A percentile compares a stretch with the other conserved stretches of the same genome.
Conservation (phyloP, 2,888 invertebrate genomes). For the Synergus itoensis region DNA sequence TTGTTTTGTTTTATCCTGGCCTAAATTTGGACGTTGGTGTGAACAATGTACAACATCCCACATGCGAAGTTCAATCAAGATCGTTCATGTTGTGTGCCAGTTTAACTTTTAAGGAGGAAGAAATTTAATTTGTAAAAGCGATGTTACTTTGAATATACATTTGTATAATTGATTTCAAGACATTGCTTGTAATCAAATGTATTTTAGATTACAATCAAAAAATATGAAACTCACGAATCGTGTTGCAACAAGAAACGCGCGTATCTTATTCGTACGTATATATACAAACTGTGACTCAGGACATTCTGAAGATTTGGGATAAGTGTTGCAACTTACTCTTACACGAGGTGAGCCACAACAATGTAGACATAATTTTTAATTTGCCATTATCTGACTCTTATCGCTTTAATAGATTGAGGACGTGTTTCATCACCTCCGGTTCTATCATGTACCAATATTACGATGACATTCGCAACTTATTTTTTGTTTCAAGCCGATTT, state of each 20-base stretch:
- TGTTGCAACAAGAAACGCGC: slow-evolving; percentile 32
- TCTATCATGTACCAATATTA: background rate
- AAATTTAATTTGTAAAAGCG: slow-evolving; percentile 40
- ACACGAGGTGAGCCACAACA: slow-evolving; percentile 3
- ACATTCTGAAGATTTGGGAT: slow-evolving; percentile 40
- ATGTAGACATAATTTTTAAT: slow-evolving; percentile 38
- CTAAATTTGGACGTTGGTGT: slow-evolving; percentile 28
- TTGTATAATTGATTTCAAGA: slow-evolving; percentile 37
- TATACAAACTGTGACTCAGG: slow-evolving; percentile 27
- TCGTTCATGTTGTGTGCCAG: slow-evolving; percentile 20
- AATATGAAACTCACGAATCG: slow-evolving; percentile 26
- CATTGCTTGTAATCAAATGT: slow-evolving; percentile 33
- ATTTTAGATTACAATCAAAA: slow-evolving; percentile 36
- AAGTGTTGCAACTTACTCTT: slow-evolving; percentile 40
- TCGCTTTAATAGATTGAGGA: slow-evolving; percentile 38
- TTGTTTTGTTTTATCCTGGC: slow-evolving; percentile 19
- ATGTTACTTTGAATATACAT: slow-evolving; percentile 39
- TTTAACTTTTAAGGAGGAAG: background rate
- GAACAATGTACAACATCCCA: slow-evolving; percentile 35
- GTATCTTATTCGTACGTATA: slow-evolving; percentile 17
- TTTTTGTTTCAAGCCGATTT: background rate
- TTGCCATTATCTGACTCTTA: slow-evolving; percentile 33
- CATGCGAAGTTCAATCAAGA: slow-evolving; percentile 20
- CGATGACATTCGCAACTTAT: background rate
- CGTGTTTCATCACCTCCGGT: slow-evolving; percentile 27